Evolutionary conservation across 2,888 invertebrate species (phyloP), one percentile per base, ranked within the genome.

Genomic region (Drosophila hawaiiensis): DNA sequence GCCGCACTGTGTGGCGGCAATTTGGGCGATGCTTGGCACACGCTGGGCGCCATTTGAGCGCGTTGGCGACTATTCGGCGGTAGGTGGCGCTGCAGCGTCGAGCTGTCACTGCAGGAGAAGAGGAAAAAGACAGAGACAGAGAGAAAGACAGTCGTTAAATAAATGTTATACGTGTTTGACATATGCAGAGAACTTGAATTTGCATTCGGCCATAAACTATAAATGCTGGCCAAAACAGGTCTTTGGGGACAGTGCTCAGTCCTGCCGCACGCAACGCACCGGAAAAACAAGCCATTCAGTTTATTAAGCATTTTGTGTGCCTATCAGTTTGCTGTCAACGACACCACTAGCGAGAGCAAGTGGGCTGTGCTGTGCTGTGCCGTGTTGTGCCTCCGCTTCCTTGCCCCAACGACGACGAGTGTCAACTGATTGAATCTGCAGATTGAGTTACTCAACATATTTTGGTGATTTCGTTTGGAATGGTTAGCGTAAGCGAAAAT

Each of bases 21-120:
- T 80, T 89, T 91, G 52, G 92, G 91, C 71, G 92, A 91, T 55
- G 91, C 91, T 73, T 93, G 91, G 84, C 93, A 93, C 76, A 93
- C 92, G 83, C 93, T 94, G 65, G 94, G 94, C 72, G 94, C 94
- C 94, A 94, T 94, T 78, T 56, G 60, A 16, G 65, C 14, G 19
- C 47, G 60, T 19, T 73, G 80, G 28, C 0, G 22, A 25, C 47
- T 47, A 25, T 54, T 12, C 63, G 84, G 43, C 68, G 77, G 56
- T 10, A 70, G 82, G 52, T 70, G 78, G 59, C 89, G 78, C 43
- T 83, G 82, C 74, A 83, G 92, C 92, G 93, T 93, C 54, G 93
- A 92, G 78, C 94, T 89, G 77, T 94, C 94, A 92, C 94, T 94
- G 91, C 25, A 93, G 75, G 41, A 94, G 91, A 22, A 93, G 76